These are phyloP conservation scores for Pseudonaja textilis DNA, from an alignment of 2,113 vertebrate genomes.

Conservation along the genomic window DNA sequence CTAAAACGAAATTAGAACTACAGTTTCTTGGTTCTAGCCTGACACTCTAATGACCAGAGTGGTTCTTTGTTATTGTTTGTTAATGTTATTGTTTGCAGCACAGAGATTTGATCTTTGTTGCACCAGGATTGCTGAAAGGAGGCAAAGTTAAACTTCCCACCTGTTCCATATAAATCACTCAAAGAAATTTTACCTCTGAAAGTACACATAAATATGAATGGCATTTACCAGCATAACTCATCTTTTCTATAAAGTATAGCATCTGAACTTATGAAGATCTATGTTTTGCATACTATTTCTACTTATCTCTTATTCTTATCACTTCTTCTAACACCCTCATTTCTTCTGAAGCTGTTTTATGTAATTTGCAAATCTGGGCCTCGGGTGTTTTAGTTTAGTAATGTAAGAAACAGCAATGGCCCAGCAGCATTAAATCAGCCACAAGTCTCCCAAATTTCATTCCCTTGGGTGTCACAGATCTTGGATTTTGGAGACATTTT, in stretches of 20 bases:
- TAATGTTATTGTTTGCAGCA: not conserved
- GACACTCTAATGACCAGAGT: not conserved
- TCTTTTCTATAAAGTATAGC: not conserved
- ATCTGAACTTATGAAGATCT: not conserved
- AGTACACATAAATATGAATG: not conserved
- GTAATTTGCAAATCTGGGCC: not conserved
- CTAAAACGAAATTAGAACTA: not conserved
- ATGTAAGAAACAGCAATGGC: not conserved
- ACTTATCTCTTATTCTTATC: not conserved
- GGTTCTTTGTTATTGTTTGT: not conserved
- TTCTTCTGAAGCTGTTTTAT: not conserved
- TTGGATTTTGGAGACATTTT: not conserved
- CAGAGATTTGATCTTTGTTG: not conserved
- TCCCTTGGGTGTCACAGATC: not conserved
- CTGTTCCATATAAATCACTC: not conserved
- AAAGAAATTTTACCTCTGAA: not conserved
- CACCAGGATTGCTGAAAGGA: not conserved
- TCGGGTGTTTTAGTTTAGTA: not conserved
- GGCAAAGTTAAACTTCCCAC: not conserved
- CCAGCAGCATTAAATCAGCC: not conserved
- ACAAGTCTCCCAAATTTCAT: not conserved
- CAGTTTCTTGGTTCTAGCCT: not conserved
- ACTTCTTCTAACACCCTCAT: not conserved
- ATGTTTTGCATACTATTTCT: not conserved
- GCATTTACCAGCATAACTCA: not conserved